Conservation (phyloP, 2,888 invertebrate genomes). For the Papilio demoleus region DNA sequence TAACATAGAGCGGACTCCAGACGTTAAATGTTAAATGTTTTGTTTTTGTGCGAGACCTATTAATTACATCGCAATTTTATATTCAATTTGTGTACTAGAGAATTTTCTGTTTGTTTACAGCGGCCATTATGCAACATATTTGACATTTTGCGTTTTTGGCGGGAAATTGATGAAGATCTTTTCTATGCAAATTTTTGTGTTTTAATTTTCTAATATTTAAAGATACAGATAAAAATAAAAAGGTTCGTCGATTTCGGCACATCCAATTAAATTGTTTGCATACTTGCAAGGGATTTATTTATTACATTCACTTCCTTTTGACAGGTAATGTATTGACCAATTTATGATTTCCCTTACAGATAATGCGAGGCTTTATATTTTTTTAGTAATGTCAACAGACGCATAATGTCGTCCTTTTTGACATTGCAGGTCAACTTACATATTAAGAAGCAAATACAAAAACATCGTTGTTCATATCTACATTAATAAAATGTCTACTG, state of each 20-base stretch:
- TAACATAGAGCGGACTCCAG: slow-evolving; percentile 22
- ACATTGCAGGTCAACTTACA: slow-evolving; percentile 15
- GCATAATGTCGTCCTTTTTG: slow-evolving; percentile 25
- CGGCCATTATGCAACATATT: not conserved
- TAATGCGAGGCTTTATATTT: slow-evolving; percentile 16
- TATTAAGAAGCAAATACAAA: slow-evolving; percentile 9
- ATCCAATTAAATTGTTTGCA: slow-evolving; percentile 26
- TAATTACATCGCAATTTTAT: slow-evolving; percentile 2
- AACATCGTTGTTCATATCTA: not conserved
- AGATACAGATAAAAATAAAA: not conserved
- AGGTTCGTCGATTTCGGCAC: not conserved
- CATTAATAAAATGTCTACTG: not conserved
- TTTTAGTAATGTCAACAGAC: slow-evolving; percentile 30
- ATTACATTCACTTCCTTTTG: slow-evolving; percentile 26
- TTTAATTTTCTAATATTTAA: not conserved
- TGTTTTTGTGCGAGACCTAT: not conserved
- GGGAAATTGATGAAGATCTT: not conserved
- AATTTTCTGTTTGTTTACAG: not conserved
- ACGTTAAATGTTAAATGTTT: slow-evolving; percentile 20
- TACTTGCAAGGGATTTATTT: slow-evolving; percentile 11
- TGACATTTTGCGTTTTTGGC: slow-evolving; percentile 17
- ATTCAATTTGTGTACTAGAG: slow-evolving; percentile 3
- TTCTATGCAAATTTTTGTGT: not conserved
- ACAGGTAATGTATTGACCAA: slow-evolving; percentile 36
- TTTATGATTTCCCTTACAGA: slow-evolving; percentile 37